Base-by-base conservation (phyloP, 2,888 invertebrate genomes). In the Mythimna ferrago region DNA sequence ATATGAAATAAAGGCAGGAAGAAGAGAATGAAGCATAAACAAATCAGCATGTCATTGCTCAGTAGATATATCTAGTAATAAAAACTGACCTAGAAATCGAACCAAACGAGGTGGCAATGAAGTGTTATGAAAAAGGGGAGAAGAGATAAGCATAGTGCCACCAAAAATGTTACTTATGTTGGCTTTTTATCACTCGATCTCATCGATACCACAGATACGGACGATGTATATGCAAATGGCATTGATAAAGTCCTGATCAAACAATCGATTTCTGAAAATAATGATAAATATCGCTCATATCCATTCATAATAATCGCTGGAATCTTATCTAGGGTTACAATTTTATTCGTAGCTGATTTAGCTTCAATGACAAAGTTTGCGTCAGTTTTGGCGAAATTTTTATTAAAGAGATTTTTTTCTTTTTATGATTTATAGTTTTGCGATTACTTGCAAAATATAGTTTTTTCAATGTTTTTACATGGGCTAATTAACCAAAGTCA, bases 241-340 rank as follows among this genome's bases (percentile, higher is more conserved):
- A 72, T 66, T 19, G 72, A 80, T 83, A 83, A 83, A 26, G 69
- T 66, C 19, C 32, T 57, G 75, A 81, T 78, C 65, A 68, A 82
- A 78, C 71, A 78, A 81, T 78, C 78, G 71, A 81, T 81, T 83
- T 80, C 78, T 63, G 69, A 64, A 78, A 86, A 83, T 66, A 81
- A 57, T 60, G 84, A 84, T 84, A 84, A 66, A 35, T 83, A 72
- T 78, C 77, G 69, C 9, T 38, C 48, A n/a, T 71, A 75, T 73
- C 66, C 72, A 83, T 86, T 86, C 74, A 78, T 83, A 74, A 80
- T 81, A 79, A 80, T 83, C 83, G 38, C 0, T 21, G 19, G 56
- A 60, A 79, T 80, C 80, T 80, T 73, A 83, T 80, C 80, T 38
- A 5, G 7, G 19, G 67, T 35, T 56, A 79, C 68, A 56, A 67